Evolutionary conservation across 2,888 invertebrate genomes (phyloP).

Genomic region (Atherix ibis): DNA sequence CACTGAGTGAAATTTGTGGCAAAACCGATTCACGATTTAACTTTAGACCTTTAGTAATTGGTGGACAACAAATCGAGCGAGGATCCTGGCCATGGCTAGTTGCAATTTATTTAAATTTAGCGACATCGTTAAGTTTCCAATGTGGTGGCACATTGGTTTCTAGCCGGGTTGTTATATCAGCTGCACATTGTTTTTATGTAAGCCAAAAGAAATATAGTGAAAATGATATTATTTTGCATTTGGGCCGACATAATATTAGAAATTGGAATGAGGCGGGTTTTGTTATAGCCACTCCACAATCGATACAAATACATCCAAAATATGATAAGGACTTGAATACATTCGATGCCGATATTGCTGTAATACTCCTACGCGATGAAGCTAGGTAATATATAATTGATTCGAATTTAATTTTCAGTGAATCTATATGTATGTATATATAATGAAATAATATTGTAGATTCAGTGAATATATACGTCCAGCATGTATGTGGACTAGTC

Average conservation of each 20-base stretch:
- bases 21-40: conserved; percentile 2
- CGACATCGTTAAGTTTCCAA: conserved; percentile 19
- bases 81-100: conserved; percentile 55
- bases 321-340: conserved; percentile 25
- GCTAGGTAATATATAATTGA: conserved; percentile 22
- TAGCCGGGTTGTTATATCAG: conserved; percentile 22
- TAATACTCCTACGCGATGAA: conserved; percentile 32
- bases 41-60: conserved; percentile 13
- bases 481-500: conserved; percentile 37
- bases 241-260: conserved; percentile 33
- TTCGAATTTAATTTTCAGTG: too few species aligned
- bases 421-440: neutral
- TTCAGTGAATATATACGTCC: conserved; percentile 34
- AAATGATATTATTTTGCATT: conserved; percentile 28
- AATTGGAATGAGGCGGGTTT: conserved; percentile 33
- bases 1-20: conserved; percentile 3
- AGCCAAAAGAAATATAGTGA: conserved; percentile 20
- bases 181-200: conserved; percentile 32
- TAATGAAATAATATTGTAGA: conserved; percentile 9
- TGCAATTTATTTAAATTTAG: conserved; percentile 36
- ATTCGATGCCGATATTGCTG: conserved; percentile 38
- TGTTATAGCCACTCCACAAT: conserved; percentile 24
- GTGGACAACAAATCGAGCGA: conserved; percentile 22
- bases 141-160: conserved; percentile 29
- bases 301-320: conserved; percentile 34